Evolutionary conservation across 2,888 invertebrate genomes (phyloP), one percentile per base, ranked within the genome.

Genomic region (Alentia gelatinosa): DNA sequence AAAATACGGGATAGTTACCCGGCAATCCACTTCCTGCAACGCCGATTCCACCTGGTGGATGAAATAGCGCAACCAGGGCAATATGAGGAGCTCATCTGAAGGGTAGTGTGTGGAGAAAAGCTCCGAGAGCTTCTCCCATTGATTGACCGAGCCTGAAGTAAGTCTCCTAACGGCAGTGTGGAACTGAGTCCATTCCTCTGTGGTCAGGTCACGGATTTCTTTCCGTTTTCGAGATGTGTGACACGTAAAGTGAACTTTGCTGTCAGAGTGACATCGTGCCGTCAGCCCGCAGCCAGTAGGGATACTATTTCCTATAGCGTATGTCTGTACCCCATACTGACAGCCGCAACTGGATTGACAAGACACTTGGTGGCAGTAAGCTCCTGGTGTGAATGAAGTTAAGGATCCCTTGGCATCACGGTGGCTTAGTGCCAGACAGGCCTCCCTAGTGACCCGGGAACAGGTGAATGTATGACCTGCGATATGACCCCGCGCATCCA

Each of bases 21-120:
- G 93, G 91, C 95, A 95, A 91, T 95, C 94, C 50, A 94, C 92
- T 39, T 93, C 93, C 91, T 95, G 95, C 40, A 96, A 86, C 26
- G 93, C 93, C 89, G 93, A 93, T 91, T 96, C 96, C 68, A 95
- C 93, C 63, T 93, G 92, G 12, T 94, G 93, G 84, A 95, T 91
- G 92, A 94, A 95, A 68, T 94, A 94, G n/a, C 96, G 91, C 90
- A 95, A 94, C 96, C 96, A 96, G 0, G 95, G 95, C 37, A 95
- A 92, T 75, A 95, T 95, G 19, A 93, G 92, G 30, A 92, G 89
- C 75, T 91, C 94, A 19, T 95, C 95, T 5, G 93, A 90, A 95
- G 94, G 0, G 95, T 94, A 86, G 94, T 93, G 92, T 94, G 92
- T 26, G 93, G 90, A 33, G 94, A 94, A 93, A 95, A 94, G 92